Base-by-base conservation (phyloP, 2,797 vertebrate species). In the Chrysolophus pictus region DNA sequence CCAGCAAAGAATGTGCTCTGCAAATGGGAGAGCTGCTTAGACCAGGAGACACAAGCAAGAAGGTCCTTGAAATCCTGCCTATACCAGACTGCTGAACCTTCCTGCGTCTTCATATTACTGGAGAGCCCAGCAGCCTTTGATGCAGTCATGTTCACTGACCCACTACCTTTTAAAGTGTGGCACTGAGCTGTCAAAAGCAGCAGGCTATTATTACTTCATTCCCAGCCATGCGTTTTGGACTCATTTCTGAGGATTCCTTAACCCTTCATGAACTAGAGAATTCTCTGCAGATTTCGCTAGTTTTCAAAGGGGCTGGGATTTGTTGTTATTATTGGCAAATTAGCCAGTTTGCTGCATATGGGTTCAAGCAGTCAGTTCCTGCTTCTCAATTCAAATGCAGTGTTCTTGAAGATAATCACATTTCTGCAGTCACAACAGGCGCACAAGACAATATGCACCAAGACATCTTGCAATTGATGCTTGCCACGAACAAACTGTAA, bases 151-250 rank as follows among this genome's bases (percentile, higher is more conserved):
- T 2, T 64, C 96, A 84, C 84, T 96, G 95, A 97, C 94, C 94
- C 89, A 5, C 65, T 83, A 13, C 92, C 88, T 97, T 97, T 93
- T 97, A 95, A 97, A 96, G 94, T 91, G 68, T 10, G 65, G 83
- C 79, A 78, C 89, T 56, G 90, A 81, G 82, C 86, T 73, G 87
- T 83, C 91, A 78, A 46, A 33, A 91, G 89, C 93, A 81, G 70
- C 81, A 83, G 88, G 14, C 91, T 62, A 11, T 90, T 91, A 94
- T 78, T 89, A 78, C 73, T 87, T 74, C 87, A 85, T 90, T 80
- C 85, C 84, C 74, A 83, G 33, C 42, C 87, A 53, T 5, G 70
- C 42, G 8, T 71, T 76, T 37, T 87, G 71, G 79, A 31, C 64
- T 84, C 65, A 39, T 46, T 84, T 41, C 83, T 60, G 73, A 69